Percentiles rank a stretch among this genome's conserved stretches.
These are phyloP conservation scores for Andrena flavipes DNA, from an alignment of 2,888 invertebrate species.

Conservation along the genomic window DNA sequence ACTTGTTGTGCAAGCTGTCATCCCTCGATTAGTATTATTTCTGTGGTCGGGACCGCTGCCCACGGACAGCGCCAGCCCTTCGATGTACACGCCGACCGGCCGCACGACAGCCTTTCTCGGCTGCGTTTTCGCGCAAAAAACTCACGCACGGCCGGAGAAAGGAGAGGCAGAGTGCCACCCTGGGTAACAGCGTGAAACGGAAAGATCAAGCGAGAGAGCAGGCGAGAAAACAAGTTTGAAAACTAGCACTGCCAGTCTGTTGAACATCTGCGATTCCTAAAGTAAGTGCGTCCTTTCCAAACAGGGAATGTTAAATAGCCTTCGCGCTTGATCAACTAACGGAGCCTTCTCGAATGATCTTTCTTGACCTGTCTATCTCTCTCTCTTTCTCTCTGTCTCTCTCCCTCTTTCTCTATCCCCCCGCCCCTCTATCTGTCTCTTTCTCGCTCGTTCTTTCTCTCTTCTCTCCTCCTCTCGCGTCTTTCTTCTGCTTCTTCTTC, in stretches of 20 bases:
- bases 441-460: not conserved
- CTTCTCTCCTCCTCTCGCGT: not conserved
- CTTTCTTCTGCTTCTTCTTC: slow-evolving; percentile 6
- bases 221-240: slow-evolving; percentile 75
- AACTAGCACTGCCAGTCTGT: slow-evolving; percentile 73
- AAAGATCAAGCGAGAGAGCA: slow-evolving; percentile 60
- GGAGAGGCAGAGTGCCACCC: slow-evolving; percentile 28
- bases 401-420: slow-evolving; percentile 8
- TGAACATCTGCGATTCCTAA: slow-evolving; percentile 68
- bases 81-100: not conserved
- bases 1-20: slow-evolving; percentile 77
- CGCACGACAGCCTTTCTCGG: slow-evolving; percentile 29
- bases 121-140: slow-evolving; percentile 36
- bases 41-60: not conserved
- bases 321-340: slow-evolving; percentile 73
- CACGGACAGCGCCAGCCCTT: slow-evolving; percentile 24
- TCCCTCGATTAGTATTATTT: slow-evolving; percentile 58
- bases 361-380: slow-evolving; percentile 62
- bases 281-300: slow-evolving; percentile 67
- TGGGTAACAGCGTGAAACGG: slow-evolving; percentile 44
- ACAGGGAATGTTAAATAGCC: slow-evolving; percentile 70
- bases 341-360: slow-evolving; percentile 70
- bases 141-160: not conserved
- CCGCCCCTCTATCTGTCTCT: not conserved
- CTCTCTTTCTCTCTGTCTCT: slow-evolving; percentile 38